A percentile compares a stretch with the other conserved stretches of the same genome.
These are phyloP conservation scores for Zaprionus vittiger DNA, from an alignment of 1,140 invertebrate genomes.

Conservation along the genomic window DNA sequence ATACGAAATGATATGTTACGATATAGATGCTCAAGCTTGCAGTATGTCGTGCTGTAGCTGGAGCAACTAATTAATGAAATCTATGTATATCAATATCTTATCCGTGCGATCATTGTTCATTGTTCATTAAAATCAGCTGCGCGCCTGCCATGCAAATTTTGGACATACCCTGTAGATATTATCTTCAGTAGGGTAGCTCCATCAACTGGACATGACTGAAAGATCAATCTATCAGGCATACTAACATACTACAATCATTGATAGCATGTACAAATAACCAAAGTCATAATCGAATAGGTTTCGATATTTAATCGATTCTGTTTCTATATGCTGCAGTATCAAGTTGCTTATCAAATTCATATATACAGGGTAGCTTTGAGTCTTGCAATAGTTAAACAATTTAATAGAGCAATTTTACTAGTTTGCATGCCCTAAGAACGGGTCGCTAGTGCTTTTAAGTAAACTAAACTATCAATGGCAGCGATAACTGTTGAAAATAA, in stretches of 20 bases:
- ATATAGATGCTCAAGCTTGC: background rate
- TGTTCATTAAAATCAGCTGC: slow-evolving; percentile 47
- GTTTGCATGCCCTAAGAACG: background rate
- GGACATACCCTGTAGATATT: slow-evolving; percentile 13
- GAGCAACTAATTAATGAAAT: slow-evolving; percentile 77
- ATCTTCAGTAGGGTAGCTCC: background rate
- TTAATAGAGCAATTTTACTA: slow-evolving; percentile 1
- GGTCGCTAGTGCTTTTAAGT: background rate
- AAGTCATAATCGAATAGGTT: no score
- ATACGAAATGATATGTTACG: background rate
- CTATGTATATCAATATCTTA: slow-evolving; percentile 71
- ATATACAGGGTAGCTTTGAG: background rate
- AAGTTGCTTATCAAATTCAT: background rate
- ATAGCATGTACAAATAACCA: no score
- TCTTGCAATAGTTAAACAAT: background rate
- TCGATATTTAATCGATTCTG: no score
- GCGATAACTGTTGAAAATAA: background rate
- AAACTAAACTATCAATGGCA: background rate
- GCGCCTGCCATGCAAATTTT: slow-evolving; percentile 35
- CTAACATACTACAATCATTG: no score
- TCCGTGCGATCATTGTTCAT: slow-evolving; percentile 60
- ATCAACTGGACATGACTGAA: background rate
- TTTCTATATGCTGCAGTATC: background rate
- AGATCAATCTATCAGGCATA: background rate
- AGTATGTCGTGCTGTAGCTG: slow-evolving; percentile 18